These are phyloP conservation scores for Mus spretus DNA, from an alignment of 2,797 vertebrate genomes.

Conservation along the genomic window DNA sequence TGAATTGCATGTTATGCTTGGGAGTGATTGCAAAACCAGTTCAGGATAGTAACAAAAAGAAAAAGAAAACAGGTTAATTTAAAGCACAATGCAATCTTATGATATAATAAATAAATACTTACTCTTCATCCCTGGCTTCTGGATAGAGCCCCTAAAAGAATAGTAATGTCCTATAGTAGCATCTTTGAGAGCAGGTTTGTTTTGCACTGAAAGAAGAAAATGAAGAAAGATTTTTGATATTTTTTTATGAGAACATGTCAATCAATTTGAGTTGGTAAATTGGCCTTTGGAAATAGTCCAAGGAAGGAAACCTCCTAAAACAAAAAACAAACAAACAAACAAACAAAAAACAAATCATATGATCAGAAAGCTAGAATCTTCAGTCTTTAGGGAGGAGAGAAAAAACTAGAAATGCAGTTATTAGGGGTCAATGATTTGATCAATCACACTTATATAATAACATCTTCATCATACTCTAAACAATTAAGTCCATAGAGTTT, in stretches of 20 bases:
- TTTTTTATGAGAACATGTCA: not conserved
- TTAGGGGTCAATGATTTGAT: not conserved
- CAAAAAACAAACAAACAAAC: not conserved
- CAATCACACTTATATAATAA: not conserved
- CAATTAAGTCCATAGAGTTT: not conserved
- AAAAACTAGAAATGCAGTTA: not conserved
- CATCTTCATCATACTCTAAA: not conserved
- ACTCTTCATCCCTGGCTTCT: not conserved
- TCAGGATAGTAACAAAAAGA: constrained; percentile 4
- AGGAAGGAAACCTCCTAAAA: not conserved
- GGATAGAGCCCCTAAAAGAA: not conserved
- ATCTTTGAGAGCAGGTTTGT: not conserved
- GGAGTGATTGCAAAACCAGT: not conserved
- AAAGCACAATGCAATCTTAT: not conserved
- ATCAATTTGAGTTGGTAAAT: not conserved
- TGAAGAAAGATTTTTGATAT: not conserved
- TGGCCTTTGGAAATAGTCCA: not conserved
- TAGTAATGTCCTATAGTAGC: not conserved
- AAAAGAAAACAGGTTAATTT: constrained; percentile 30
- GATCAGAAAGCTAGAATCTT: not conserved
- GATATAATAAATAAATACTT: not conserved
- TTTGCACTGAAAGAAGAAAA: not conserved
- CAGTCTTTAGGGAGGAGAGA: not conserved
- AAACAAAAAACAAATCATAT: not conserved
- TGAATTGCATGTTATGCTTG: not conserved